A percentile compares a stretch with the other conserved stretches of the same genome.
Evolutionary conservation across 2,113 vertebrate species (phyloP).

Genomic region (Larimichthys polyactis): DNA sequence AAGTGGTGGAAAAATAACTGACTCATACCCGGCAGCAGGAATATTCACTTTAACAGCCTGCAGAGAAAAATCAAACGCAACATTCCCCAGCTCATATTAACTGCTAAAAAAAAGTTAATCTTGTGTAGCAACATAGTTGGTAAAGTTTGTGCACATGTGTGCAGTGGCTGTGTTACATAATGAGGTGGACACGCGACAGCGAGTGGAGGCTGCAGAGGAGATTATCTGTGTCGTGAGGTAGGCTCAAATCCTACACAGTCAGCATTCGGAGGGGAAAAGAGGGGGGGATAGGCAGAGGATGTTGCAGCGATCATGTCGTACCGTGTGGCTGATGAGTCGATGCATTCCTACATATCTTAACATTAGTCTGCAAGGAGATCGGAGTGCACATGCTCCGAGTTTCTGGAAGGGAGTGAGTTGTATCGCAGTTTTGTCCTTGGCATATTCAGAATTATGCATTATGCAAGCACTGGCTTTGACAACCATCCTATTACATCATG

Average conservation of each 20-base stretch:
- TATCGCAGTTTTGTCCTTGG: slow-evolving; percentile 14
- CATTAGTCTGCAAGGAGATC: slow-evolving; percentile 39
- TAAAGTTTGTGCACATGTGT: neutral
- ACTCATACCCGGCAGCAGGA: neutral
- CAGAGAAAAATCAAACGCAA: neutral
- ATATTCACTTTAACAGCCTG: neutral
- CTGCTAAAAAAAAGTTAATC: neutral
- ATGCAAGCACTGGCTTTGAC: slow-evolving; percentile 1
- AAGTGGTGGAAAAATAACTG: neutral
- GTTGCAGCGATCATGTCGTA: slow-evolving; percentile 28
- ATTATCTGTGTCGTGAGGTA: slow-evolving; percentile 59
- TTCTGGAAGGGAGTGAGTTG: neutral
- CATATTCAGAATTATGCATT: neutral
- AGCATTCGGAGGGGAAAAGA: slow-evolving; percentile 62
- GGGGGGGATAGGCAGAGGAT: slow-evolving; percentile 24
- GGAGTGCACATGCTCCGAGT: neutral
- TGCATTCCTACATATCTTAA: slow-evolving; percentile 46
- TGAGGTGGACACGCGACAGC: neutral
- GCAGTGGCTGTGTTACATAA: slow-evolving; percentile 1
- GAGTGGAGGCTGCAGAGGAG: slow-evolving; percentile 50
- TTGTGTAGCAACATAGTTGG: neutral
- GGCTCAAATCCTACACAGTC: slow-evolving; percentile 72
- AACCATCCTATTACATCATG: slow-evolving; percentile 20
- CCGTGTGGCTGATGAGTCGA: slow-evolving; percentile 23
- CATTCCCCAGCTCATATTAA: neutral